A percentile compares a stretch with the other conserved stretches of the same genome.
phyloP scores from a whole-genome alignment of 2,888 invertebrate species.

The Cataglyphis albicans region DNA sequence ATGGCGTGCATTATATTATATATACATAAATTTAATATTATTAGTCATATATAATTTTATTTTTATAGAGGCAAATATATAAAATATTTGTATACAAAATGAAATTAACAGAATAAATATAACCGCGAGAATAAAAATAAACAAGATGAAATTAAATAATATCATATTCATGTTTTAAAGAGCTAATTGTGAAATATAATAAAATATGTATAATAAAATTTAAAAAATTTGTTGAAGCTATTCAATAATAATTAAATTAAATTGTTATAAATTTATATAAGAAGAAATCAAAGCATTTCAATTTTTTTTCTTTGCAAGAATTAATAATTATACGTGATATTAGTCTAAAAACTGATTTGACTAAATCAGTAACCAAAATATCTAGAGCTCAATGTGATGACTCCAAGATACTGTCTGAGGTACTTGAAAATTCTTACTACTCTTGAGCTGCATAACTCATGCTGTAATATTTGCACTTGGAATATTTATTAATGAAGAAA shows the following conservation, averaged over 20 bases:
- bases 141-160: neutral
- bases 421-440: slow-evolving; percentile 36
- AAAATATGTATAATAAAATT: neutral
- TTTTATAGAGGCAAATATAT: neutral
- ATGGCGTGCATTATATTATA: neutral
- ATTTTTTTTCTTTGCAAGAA: neutral
- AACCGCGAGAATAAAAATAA: neutral
- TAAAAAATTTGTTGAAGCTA: no score
- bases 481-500: slow-evolving; percentile 36
- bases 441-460: slow-evolving; percentile 1
- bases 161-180: neutral
- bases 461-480: neutral
- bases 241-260: neutral
- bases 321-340: slow-evolving; percentile 24
- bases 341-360: neutral
- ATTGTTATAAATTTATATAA: neutral
- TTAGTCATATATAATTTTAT: neutral
- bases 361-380: neutral
- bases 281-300: neutral
- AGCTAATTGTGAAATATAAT: neutral
- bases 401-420: slow-evolving; percentile 7
- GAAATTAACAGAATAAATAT: neutral
- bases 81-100: neutral
- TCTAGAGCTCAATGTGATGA: slow-evolving; percentile 4
- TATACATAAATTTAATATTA: neutral